Evolutionary conservation across 2,113 vertebrate species (phyloP).

Genomic region (Polyodon spathula): DNA sequence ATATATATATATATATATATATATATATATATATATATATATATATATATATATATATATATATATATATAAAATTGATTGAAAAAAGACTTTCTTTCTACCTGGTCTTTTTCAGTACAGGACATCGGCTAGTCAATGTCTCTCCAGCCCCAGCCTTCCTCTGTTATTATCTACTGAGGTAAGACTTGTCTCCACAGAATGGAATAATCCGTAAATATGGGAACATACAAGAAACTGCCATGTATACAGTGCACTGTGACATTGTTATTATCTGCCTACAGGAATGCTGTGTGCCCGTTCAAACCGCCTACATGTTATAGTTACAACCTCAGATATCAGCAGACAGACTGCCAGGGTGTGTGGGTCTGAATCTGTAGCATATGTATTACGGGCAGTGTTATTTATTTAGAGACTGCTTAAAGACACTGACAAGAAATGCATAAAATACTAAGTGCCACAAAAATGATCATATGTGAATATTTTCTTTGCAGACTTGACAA

Average conservation of each 20-base stretch:
- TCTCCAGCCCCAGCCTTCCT: no score
- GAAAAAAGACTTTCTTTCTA: no score
- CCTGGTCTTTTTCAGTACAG: no score
- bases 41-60: no score
- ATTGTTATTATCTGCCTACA: conserved; percentile 33
- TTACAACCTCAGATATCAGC: conserved; percentile 37
- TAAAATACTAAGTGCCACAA: no score
- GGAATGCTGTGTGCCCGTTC: conserved; percentile 44
- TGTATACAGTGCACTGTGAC: conserved; percentile 28
- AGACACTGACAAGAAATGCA: background rate
- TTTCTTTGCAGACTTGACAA: no score
- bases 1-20: no score
- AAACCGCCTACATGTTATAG: conserved; percentile 25
- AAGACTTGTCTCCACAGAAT: conserved; percentile 31
- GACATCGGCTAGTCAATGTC: no score
- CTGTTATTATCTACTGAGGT: conserved; percentile 24
- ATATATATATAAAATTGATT: no score
- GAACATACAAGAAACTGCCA: conserved; percentile 29
- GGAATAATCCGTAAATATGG: conserved; percentile 40
- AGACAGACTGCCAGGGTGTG: conserved; percentile 31
- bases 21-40: no score
- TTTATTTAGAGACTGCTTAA: background rate
- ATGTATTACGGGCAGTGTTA: background rate
- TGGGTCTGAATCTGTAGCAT: no score
- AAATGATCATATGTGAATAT: no score